A percentile compares a stretch with the other conserved stretches of the same genome.
These are phyloP conservation scores for Corvus hawaiiensis DNA, from an alignment of 2,113 vertebrate species.

Conservation along the genomic window DNA sequence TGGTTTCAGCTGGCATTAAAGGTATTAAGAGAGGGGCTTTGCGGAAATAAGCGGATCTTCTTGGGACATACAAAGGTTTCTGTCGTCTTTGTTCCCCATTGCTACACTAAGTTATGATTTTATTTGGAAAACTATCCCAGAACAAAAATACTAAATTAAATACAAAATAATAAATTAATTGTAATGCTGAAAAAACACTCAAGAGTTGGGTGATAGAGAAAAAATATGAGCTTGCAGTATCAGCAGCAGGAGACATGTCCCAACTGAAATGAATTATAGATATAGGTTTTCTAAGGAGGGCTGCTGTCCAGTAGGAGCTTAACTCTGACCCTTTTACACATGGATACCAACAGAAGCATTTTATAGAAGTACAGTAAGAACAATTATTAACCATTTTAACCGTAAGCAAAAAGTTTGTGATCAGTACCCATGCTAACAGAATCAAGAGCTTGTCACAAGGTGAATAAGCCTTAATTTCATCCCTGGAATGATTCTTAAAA, in stretches of 20 bases:
- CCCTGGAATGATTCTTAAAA: neutral
- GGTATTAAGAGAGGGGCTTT: no score
- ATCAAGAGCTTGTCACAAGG: neutral
- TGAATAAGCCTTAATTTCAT: neutral
- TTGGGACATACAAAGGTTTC: no score
- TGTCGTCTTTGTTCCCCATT: no score
- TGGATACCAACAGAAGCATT: neutral
- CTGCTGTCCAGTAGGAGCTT: neutral
- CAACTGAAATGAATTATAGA: constrained; percentile 6
- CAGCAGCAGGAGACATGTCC: neutral
- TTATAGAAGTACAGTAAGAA: neutral
- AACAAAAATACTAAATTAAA: neutral
- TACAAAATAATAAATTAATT: neutral
- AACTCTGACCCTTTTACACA: neutral
- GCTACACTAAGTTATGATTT: neutral
- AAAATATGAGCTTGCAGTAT: neutral
- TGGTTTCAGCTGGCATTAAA: no score
- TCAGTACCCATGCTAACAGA: neutral
- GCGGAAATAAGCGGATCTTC: no score
- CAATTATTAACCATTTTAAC: neutral
- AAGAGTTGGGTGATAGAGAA: neutral
- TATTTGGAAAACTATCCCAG: neutral
- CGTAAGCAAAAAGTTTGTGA: neutral
- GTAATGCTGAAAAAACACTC: neutral
- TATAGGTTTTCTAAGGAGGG: neutral